Conservation (phyloP, 2,113 vertebrate species). For the Struthio camelus region DNA sequence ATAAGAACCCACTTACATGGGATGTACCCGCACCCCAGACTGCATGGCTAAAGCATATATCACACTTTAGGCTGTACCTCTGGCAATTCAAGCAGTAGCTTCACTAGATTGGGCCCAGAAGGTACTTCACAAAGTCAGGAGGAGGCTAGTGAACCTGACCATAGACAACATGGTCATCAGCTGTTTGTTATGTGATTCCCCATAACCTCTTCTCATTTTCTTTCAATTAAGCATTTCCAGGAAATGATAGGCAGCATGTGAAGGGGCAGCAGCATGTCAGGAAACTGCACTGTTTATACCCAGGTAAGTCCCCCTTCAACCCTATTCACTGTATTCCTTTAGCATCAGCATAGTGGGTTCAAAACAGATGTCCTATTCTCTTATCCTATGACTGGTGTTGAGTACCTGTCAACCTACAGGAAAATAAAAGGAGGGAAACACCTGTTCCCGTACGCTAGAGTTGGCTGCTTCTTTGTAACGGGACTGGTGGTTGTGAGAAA, state of each 20-base stretch:
- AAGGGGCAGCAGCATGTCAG: not conserved
- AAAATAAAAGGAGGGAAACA: not conserved
- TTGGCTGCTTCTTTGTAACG: not conserved
- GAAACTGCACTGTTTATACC: not conserved
- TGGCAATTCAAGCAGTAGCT: not conserved
- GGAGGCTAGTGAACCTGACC: too few species aligned
- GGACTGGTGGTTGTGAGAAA: accelerated
- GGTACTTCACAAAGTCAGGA: not conserved
- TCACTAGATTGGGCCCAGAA: not conserved
- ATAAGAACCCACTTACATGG: not conserved
- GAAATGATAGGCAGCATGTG: too few species aligned
- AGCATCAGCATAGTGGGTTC: not conserved
- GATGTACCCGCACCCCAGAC: too few species aligned
- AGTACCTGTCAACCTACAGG: not conserved
- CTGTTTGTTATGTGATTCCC: too few species aligned
- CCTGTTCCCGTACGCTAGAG: not conserved
- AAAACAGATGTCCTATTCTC: not conserved
- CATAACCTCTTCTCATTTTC: too few species aligned
- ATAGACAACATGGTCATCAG: too few species aligned
- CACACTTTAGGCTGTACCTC: not conserved
- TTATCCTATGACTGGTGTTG: not conserved
- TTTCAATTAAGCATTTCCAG: too few species aligned
- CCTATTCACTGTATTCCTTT: not conserved
- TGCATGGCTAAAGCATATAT: not conserved
- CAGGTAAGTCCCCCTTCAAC: not conserved